Evolutionary conservation across 2,888 invertebrate species (phyloP), one percentile per base, ranked within the genome.

Genomic region (Amorpha juglandis): DNA sequence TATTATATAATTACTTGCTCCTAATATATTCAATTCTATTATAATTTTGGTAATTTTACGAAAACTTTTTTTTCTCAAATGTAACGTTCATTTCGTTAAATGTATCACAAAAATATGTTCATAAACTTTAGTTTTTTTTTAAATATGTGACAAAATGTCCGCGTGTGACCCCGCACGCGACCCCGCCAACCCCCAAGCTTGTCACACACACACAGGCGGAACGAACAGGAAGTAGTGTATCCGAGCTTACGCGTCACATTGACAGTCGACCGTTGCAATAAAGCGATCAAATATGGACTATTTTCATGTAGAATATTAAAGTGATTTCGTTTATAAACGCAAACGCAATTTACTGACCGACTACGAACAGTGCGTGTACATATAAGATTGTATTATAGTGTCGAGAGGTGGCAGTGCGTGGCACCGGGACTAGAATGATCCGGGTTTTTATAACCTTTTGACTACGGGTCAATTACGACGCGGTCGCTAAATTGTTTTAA

Each of bases 161-260:
- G n/a, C n/a, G n/a, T n/a, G n/a, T n/a, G n/a, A n/a, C n/a, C n/a
- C n/a, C n/a, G n/a, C n/a, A n/a, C n/a, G n/a, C n/a, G n/a, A n/a
- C n/a, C n/a, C n/a, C n/a, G n/a, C n/a, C n/a, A n/a, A n/a, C n/a
- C 58, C 58, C 19, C 42, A 19, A 16, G 58, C 38, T 42, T 55
- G 55, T 50, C 19, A 1, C 9, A 50, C 50, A 19, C 35, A n/a
- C 35, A 55, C 55, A 55, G 35, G 38, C 19, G 42, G 12, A 38
- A 19, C 38, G 58, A 58, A 58, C 42, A 42, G 58, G n/a, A 16
- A 11, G 55, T 58, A 42, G 58, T 38, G 38, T 42, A 19, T 58
- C 42, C 58, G 58, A 58, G 58, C 58, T 58, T 58, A 58, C 38
- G 58, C 58, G 38, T 58, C 58, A 58, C 58, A 58, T n/a, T 38